Conservation (phyloP, 2,113 vertebrate genomes). For the Vidua macroura region DNA sequence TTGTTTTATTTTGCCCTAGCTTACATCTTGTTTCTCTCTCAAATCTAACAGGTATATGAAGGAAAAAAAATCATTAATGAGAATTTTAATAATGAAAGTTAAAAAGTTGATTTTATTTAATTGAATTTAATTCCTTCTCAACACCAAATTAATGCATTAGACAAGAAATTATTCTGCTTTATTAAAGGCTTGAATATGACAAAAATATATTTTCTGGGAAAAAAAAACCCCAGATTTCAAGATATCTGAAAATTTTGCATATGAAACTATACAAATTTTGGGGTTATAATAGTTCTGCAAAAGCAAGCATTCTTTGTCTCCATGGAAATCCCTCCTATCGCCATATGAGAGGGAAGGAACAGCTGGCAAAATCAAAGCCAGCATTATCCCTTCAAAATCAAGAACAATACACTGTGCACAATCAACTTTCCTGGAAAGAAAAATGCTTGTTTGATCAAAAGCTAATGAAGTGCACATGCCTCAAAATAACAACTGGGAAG, state of each 20-base stretch:
- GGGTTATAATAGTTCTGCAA: background rate
- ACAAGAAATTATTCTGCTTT: background rate
- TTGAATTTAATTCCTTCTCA: background rate
- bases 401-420: background rate
- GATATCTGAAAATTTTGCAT: background rate
- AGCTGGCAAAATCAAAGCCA: background rate
- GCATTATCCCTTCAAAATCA: background rate
- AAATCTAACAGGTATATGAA: background rate
- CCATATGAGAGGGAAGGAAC: background rate
- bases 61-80: background rate
- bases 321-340: background rate
- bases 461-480: background rate
- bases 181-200: background rate
- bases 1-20: background rate
- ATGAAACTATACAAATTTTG: background rate
- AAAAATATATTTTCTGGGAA: background rate
- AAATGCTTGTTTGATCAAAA: conserved; percentile 4
- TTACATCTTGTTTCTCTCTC: background rate
- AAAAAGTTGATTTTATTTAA: background rate
- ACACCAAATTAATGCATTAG: background rate
- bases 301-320: background rate
- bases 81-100: background rate
- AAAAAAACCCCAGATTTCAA: background rate
- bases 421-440: conserved; percentile 12
- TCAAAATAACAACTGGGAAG: background rate